phyloP scores from a whole-genome alignment of 1,140 invertebrate genomes.

The Acyrthosiphon pisum region DNA sequence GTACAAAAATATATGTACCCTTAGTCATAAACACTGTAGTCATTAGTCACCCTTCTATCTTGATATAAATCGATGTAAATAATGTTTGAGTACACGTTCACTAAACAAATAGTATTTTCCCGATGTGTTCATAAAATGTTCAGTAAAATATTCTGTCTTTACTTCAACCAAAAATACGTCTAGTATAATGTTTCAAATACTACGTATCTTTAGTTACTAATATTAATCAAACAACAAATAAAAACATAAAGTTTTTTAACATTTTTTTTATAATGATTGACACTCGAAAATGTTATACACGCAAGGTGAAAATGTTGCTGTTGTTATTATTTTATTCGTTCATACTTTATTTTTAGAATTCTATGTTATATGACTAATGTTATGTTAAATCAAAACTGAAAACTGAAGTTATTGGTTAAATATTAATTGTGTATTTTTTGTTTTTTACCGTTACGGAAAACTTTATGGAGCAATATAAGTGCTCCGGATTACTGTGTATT shows the following conservation, averaged over 20 bases:
- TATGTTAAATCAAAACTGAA: background rate
- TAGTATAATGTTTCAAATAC: background rate
- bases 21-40: slow-evolving; percentile 37
- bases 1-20: slow-evolving; percentile 28
- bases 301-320: background rate
- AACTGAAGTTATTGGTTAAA: background rate
- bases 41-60: slow-evolving; percentile 25
- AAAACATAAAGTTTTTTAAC: background rate
- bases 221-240: background rate
- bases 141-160: background rate
- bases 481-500: background rate
- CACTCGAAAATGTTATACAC: background rate
- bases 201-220: background rate
- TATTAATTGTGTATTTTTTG: background rate
- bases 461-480: background rate
- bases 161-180: background rate
- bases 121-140: background rate
- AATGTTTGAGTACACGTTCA: background rate
- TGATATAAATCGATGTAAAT: slow-evolving; percentile 44
- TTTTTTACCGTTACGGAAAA: background rate
- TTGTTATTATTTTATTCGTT: background rate
- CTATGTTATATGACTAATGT: background rate
- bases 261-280: background rate
- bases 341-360: background rate
- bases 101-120: background rate